Base-by-base conservation (phyloP, 2,797 vertebrate species). In the Carcharodon carcharias region DNA sequence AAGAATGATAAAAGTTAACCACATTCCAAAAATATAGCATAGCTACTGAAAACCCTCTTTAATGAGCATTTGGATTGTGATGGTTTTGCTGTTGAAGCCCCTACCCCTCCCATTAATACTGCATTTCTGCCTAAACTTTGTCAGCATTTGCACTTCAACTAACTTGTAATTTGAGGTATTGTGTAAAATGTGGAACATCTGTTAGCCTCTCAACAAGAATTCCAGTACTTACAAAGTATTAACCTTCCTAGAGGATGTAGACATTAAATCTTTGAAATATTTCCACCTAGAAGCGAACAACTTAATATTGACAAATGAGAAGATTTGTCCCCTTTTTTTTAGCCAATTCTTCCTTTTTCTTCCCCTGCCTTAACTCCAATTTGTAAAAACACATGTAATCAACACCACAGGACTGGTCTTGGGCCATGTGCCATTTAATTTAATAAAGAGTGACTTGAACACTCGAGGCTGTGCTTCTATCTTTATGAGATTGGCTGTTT, bases 401-500 rank as follows among this genome's bases (percentile, higher is more conserved):
- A 67, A 67, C 61, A 93, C 63, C 61, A 93, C 63, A 93, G 91
- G 23, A 18, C 63, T 67, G n/a, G 23, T 67, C 65, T 67, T 23
- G 63, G 91, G 91, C 65, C 63, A 93, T 93, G 63, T 67, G 63
- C 91, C 91, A 93, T 65, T 93, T 93, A 93, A 67, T 93, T 93
- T 93, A 93, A 93, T 93, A 67, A 93, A 67, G 91, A 21, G 23
- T 67, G 91, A 67, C 63, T 40, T 67, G 63, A 93, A 28, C n/a
- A 61, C 63, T 67, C 5, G 63, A 93, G 91, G 61, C 63, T 45
- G 23, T 93, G 61, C 61, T n/a, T 11, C n/a, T 45, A 40, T 45
- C 63, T 31, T 93, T 40, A 11, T 26, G 61, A 67, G 63, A 67
- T 67, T 93, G 91, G n/a, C 91, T 93, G 61, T 65, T 45, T 40